phyloP scores from a whole-genome alignment of 53 echinoderm and acorn worm species.

The Arbacia lixula region DNA sequence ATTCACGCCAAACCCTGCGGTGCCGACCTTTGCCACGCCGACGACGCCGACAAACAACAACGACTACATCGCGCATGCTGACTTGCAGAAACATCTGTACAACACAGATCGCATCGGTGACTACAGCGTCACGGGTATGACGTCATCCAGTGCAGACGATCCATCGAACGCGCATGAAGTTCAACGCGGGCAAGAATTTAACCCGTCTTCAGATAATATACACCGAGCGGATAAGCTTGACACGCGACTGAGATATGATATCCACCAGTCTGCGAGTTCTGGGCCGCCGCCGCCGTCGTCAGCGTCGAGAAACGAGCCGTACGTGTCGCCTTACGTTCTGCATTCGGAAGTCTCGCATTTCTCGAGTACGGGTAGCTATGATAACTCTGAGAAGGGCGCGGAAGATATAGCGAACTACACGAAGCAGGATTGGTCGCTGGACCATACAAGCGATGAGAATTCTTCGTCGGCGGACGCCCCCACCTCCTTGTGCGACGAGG shows the following conservation, averaged over 20 bases:
- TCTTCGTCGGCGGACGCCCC: no score
- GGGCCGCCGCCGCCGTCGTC: not conserved
- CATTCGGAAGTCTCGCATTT: conserved; percentile 17
- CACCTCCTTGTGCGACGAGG: no score
- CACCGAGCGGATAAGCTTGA: not conserved
- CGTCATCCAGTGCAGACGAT: not conserved
- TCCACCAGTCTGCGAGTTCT: not conserved
- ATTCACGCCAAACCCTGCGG: no score
- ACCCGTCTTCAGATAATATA: not conserved
- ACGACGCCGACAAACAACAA: not conserved
- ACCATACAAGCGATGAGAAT: no score
- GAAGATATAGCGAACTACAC: conserved; percentile 13
- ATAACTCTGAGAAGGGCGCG: not conserved
- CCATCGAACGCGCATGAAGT: not conserved
- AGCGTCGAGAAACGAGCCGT: no score
- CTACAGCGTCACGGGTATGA: conserved; percentile 4
- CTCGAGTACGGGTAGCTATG: not conserved
- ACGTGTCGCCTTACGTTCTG: conserved; percentile 20
- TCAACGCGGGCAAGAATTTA: not conserved
- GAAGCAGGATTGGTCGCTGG: no score
- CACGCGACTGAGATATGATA: no score
- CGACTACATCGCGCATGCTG: conserved; percentile 16
- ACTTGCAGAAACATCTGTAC: conserved; percentile 7
- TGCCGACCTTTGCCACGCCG: conserved; percentile 7
- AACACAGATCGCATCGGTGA: conserved; percentile 3